Percentiles rank a stretch among this genome's conserved stretches.
Conservation (phyloP, 2,113 vertebrate genomes). For the Mesoclemmys tuberculata region DNA sequence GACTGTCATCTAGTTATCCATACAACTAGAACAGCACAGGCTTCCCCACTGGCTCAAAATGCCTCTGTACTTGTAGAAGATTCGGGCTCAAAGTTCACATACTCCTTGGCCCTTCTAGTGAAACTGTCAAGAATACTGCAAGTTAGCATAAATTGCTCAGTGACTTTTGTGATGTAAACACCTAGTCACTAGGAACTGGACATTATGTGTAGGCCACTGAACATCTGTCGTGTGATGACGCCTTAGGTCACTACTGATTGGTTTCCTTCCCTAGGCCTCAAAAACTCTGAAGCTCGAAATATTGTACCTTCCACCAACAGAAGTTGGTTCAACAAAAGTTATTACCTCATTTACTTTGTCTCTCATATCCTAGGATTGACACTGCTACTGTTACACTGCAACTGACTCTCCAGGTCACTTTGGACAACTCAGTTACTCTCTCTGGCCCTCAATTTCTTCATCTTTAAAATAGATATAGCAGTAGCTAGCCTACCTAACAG, state of each 20-base stretch:
- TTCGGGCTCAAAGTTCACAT: conserved; percentile 6
- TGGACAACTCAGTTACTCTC: conserved; percentile 8
- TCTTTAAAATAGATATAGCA: conserved; percentile 35
- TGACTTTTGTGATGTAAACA: conserved; percentile 49
- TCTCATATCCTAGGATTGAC: no score
- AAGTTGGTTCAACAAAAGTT: background rate
- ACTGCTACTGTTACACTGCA: background rate
- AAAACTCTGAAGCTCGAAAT: background rate
- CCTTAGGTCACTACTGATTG: background rate
- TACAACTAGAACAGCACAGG: background rate
- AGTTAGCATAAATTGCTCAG: conserved; percentile 23
- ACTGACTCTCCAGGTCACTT: background rate
- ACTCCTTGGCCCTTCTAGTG: conserved; percentile 21
- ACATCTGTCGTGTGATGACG: background rate
- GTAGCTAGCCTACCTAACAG: background rate
- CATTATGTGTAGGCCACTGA: conserved; percentile 19
- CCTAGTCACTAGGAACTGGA: conserved; percentile 7
- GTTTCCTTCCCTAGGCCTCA: background rate
- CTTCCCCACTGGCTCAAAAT: background rate
- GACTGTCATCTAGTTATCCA: background rate
- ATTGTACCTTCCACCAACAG: background rate
- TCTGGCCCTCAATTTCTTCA: conserved; percentile 24
- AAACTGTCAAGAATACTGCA: conserved; percentile 46
- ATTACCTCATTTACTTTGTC: background rate
- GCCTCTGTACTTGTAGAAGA: background rate